Base-by-base conservation (phyloP, 2,888 invertebrate genomes). In the Eupithecia tripunctaria region DNA sequence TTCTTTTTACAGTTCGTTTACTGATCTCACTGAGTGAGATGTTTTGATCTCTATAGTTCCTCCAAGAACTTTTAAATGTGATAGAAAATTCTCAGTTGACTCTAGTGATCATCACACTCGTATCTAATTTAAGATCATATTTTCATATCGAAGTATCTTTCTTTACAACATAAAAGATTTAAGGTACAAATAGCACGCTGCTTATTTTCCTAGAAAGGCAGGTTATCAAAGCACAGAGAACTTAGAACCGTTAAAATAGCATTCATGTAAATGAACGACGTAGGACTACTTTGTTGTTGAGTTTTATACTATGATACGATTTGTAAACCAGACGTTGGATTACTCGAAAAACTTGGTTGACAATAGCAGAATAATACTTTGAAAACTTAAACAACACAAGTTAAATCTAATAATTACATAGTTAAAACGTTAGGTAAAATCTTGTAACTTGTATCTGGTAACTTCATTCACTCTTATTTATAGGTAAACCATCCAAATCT, bases 401-500 rank as follows among this genome's bases (percentile, higher is more conserved):
- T 51, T 21, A 25, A 56, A 56, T 25, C 14, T 56, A 25, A 51
- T 10, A 51, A 4, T 56, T 56, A n/a, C n/a, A n/a, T n/a, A 25
- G 12, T 25, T 25, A 25, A 12, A 25, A 25, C 25, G 21, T 25
- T 25, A 25, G 12, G 36, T 63, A n/a, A n/a, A 64, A 41, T 25
- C n/a, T n/a, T n/a, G 32, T 36, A 5, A 10, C 43, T 18, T 43
- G n/a, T 7, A 36, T n/a, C 12, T 60, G 67, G 65, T 41, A 63
- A 70, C 72, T 68, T 76, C 71, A 76, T 60, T 82, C 78, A 0
- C 81, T 80, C 70, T 89, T 90, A 59, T 95, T 92, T 1, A 96
- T 87, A 0, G 96, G 96, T 75, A 95, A 89, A 1, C 97, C 97
- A 77, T 97, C 95, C 77, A 97, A 96, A 83, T 97, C 97, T 14